Base-by-base conservation (phyloP, 2,113 vertebrate species). In the Labeo rohita region DNA sequence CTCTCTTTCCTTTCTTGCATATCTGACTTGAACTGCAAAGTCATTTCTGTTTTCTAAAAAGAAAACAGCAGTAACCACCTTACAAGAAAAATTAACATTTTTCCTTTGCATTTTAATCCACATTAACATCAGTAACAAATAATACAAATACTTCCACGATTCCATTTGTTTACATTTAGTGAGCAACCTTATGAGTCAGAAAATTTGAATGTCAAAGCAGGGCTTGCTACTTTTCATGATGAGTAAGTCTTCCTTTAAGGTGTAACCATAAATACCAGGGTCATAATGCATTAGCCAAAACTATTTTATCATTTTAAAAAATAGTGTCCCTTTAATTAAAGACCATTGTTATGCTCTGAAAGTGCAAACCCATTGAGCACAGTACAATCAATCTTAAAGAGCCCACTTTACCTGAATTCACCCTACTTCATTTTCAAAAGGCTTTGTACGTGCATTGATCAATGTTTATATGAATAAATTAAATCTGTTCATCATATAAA, bases 261-360 rank as follows among this genome's bases (percentile, higher is more conserved):
- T 59, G 8, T 61, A 61, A 61, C 50, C 50, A 15, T 13, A 52
- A 52, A 15, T 12, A 52, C 13, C 13, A 52, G 50, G 18, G 56
- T 61, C 21, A 61, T 61, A n/a, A 9, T 61, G 56, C 56, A 61
- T 61, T 8, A 61, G 56, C 56, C 21, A n/a, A 61, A 61, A 61
- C 56, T n/a, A 61, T 61, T 61, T 61, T 61, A 61, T 61, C 56
- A n/a, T 61, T 61, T n/a, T n/a, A 61, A 59, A 56, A 59, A 21
- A 52, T 3, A 8, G 56, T n/a, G 56, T n/a, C 18, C 54, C 21
- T 61, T 61, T 61, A 61, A 61, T 61, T 61, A 61, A 61, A n/a
- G 56, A 61, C 56, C 56, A 61, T n/a, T n/a, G 56, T 61, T 61
- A 1, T 61, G 56, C 56, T n/a, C 8, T 61, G 56, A 61, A 59